phyloP scores from a whole-genome alignment of 2,888 invertebrate species.

The Andrena bucephala region DNA sequence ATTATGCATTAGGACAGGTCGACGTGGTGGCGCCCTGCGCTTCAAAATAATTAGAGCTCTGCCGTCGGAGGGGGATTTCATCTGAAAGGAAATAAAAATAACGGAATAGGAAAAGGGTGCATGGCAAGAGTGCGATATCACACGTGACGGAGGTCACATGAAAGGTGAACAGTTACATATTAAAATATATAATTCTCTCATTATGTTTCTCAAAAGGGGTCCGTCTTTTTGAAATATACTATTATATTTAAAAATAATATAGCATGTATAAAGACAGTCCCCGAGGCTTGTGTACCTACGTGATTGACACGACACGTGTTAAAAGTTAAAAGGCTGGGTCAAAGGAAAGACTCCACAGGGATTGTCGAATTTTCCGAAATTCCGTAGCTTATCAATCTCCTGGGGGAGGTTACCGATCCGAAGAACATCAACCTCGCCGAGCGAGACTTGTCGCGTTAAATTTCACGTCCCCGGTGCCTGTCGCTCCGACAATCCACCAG shows the following conservation, averaged over 20 bases:
- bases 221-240: too few relatives aligned
- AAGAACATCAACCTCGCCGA: neutral
- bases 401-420: neutral
- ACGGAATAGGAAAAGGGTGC: neutral
- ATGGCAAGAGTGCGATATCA: too few relatives aligned
- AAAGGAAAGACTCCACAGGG: too few relatives aligned
- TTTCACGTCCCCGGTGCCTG: neutral
- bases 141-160: too few relatives aligned
- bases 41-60: constrained; percentile 39
- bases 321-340: neutral
- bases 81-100: neutral
- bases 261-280: too few relatives aligned
- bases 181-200: too few relatives aligned
- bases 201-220: too few relatives aligned
- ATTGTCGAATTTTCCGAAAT: neutral
- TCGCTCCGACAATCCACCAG: neutral
- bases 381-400: neutral
- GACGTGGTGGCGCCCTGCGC: constrained; percentile 8
- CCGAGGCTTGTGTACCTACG: too few relatives aligned
- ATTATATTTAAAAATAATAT: too few relatives aligned
- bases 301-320: too few relatives aligned
- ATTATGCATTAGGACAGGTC: constrained; percentile 38
- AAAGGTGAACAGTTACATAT: too few relatives aligned
- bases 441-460: constrained; percentile 5
- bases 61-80: constrained; percentile 3